These are phyloP conservation scores for Cassiopea andromeda DNA, from an alignment of 30 jellyfish, hydroid and myxozoan species.

Conservation along the genomic window DNA sequence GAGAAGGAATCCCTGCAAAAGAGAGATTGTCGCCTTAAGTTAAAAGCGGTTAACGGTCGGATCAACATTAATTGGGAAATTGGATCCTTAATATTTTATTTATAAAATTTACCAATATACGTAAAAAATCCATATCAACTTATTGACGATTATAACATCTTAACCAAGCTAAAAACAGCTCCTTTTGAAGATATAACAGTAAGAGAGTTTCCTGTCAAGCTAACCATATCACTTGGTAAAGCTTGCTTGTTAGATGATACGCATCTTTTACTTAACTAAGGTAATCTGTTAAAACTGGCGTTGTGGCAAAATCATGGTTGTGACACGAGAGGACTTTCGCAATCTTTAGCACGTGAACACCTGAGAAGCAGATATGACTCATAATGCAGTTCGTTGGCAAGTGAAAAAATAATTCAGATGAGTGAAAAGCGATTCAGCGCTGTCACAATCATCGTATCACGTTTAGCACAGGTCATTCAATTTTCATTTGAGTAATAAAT, in stretches of 20 bases:
- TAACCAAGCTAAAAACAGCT: neutral
- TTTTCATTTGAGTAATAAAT: too few relatives aligned
- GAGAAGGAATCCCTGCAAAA: slow-evolving; percentile 3
- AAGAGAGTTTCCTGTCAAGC: slow-evolving; percentile 17
- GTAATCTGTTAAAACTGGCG: neutral
- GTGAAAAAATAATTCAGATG: neutral
- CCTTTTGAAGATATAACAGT: neutral
- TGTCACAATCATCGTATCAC: neutral
- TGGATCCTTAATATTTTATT: slow-evolving; percentile 35
- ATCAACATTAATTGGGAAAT: slow-evolving; percentile 11
- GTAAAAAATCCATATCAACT: slow-evolving; percentile 8
- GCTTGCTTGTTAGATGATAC: slow-evolving; percentile 3
- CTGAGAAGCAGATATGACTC: neutral
- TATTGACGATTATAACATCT: slow-evolving; percentile 12
- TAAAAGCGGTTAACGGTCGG: slow-evolving; percentile 17
- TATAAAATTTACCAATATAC: slow-evolving; percentile 12
- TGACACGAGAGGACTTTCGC: neutral
- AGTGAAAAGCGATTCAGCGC: neutral
- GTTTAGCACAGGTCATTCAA: neutral
- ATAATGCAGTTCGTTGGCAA: neutral
- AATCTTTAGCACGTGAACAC: neutral
- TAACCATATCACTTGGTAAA: neutral
- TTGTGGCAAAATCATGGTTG: neutral
- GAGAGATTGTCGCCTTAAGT: slow-evolving; percentile 4
- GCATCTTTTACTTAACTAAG: neutral